Evolutionary conservation across 2,113 vertebrate species (phyloP).

Genomic region (Peromyscus californicus): DNA sequence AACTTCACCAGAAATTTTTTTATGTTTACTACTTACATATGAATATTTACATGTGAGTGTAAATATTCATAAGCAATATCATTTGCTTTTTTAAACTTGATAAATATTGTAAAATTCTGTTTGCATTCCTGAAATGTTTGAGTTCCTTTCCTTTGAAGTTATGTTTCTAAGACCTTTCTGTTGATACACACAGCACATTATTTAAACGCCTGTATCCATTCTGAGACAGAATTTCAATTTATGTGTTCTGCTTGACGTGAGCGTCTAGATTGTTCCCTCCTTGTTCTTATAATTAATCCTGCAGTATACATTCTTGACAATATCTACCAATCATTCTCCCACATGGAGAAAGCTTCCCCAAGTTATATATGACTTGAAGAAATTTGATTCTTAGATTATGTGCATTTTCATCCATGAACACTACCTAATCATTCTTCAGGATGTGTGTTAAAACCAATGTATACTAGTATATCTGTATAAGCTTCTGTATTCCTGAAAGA

Average conservation of each 20-base stretch:
- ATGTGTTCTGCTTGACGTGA: background rate
- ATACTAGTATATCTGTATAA: background rate
- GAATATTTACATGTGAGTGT: background rate
- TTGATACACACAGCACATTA: background rate
- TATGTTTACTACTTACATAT: background rate
- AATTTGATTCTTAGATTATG: background rate
- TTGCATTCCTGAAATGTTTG: background rate
- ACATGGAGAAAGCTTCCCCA: background rate
- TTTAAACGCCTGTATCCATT: background rate
- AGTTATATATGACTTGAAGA: background rate
- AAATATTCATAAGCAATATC: background rate
- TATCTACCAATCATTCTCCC: background rate
- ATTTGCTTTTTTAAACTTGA: constrained; percentile 52
- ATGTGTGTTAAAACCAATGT: background rate
- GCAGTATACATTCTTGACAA: background rate
- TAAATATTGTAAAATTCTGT: background rate
- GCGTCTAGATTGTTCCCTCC: background rate
- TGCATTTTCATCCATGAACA: background rate
- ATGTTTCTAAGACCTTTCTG: background rate
- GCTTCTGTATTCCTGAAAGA: background rate
- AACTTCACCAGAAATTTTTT: constrained; percentile 19
- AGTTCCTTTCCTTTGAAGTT: background rate
- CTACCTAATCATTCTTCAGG: background rate
- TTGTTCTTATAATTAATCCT: constrained; percentile 26
- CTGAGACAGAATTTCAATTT: background rate